These are phyloP conservation scores for Eremophila alpestris DNA, from an alignment of 2,797 vertebrate genomes.

Conservation along the genomic window DNA sequence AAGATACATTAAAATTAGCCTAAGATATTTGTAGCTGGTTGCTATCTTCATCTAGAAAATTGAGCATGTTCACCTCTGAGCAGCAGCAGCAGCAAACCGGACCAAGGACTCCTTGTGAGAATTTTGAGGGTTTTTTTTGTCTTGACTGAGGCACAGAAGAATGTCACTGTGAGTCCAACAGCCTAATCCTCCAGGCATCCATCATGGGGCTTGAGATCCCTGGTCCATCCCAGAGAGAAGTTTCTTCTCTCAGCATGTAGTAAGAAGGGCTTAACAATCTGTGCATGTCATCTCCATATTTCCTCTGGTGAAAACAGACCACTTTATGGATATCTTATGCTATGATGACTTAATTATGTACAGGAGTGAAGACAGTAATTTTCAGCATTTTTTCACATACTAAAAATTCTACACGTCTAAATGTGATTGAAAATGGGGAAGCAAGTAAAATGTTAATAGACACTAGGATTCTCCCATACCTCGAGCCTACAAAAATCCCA, in stretches of 20 bases:
- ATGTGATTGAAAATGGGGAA: not conserved
- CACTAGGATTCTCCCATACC: not conserved
- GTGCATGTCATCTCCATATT: not conserved
- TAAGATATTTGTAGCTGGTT: not conserved
- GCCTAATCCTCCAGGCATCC: not conserved
- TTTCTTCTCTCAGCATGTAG: not conserved
- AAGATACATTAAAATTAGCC: not conserved
- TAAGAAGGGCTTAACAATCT: not conserved
- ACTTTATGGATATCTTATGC: not conserved
- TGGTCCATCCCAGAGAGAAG: not conserved
- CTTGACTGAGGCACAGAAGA: not conserved
- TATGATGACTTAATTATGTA: not conserved
- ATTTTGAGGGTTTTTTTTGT: not conserved
- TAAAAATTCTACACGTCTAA: not conserved
- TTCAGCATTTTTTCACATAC: not conserved
- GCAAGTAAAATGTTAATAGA: not conserved
- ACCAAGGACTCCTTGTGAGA: not conserved
- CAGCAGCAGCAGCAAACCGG: not conserved
- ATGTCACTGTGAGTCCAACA: not conserved
- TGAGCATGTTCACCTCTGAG: rapidly evolving
- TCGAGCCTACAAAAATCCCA: not conserved
- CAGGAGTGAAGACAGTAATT: not conserved
- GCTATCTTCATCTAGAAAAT: not conserved
- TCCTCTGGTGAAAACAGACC: not conserved
- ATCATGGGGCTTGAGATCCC: not conserved